A percentile compares a stretch with the other conserved stretches of the same genome.
phyloP scores from a whole-genome alignment of 2,888 invertebrate species.

The Sphaerophoria rueppellii region DNA sequence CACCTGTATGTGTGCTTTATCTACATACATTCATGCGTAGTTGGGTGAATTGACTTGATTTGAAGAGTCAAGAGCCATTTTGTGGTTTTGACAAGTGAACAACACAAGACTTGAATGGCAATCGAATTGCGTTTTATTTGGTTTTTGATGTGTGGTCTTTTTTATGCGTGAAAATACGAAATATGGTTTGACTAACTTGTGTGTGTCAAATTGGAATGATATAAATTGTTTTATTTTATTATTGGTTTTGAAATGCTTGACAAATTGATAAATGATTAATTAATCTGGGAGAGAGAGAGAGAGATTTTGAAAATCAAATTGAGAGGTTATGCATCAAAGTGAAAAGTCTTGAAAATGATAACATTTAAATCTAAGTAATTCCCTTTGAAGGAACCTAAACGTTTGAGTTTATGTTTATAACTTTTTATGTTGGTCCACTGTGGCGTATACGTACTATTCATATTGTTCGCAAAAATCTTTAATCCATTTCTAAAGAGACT shows the following conservation, averaged over 20 bases:
- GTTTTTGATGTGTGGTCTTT: neutral
- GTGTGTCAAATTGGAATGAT: neutral
- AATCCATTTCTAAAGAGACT: too few species aligned
- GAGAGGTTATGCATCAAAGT: too few species aligned
- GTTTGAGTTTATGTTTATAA: too few species aligned
- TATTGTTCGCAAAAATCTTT: too few species aligned
- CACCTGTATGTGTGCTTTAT: too few species aligned
- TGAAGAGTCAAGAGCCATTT: constrained; percentile 19
- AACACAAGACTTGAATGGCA: constrained; percentile 1
- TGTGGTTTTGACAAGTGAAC: constrained; percentile 30
- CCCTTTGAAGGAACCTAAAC: too few species aligned
- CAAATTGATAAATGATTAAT: neutral
- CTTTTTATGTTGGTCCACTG: too few species aligned
- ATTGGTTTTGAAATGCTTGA: neutral
- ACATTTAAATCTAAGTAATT: too few species aligned
- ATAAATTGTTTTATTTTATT: neutral
- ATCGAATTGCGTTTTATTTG: neutral
- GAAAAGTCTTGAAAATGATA: too few species aligned
- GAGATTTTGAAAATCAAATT: neutral
- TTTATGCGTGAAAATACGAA: neutral
- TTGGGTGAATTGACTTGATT: constrained; percentile 6
- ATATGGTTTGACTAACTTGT: neutral
- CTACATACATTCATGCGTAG: neutral
- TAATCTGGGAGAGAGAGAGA: neutral
- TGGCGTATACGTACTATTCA: too few species aligned